phyloP scores from a whole-genome alignment of 2,888 invertebrate genomes.

The Heteromurus nitidus region DNA sequence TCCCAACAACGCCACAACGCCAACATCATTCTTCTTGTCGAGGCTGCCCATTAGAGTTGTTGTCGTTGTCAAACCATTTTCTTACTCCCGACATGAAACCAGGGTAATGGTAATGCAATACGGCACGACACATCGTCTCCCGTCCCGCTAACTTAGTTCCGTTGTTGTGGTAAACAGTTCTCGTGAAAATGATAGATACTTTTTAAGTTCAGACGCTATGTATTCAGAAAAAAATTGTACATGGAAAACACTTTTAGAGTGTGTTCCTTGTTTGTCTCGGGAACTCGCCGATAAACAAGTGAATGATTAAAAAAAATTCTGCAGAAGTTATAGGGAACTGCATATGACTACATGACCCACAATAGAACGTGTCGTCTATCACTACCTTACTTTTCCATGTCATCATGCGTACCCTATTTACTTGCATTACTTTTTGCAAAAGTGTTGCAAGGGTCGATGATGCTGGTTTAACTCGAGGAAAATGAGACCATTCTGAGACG shows the following conservation, averaged over 20 bases:
- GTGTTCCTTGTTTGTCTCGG: no score
- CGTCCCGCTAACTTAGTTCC: not conserved
- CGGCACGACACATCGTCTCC: not conserved
- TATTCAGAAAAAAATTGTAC: not conserved
- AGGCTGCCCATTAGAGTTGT: slow-evolving; percentile 31
- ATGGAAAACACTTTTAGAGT: no score
- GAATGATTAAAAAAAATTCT: not conserved
- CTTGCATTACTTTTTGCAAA: not conserved
- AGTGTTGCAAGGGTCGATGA: slow-evolving; percentile 37
- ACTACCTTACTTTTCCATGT: no score
- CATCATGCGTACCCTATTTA: slow-evolving; percentile 28
- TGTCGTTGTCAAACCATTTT: slow-evolving; percentile 36
- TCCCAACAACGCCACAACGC: not conserved
- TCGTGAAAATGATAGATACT: not conserved
- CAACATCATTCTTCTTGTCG: not conserved
- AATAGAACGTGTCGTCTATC: slow-evolving; percentile 34
- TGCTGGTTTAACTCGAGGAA: slow-evolving; percentile 5
- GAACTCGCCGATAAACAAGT: no score
- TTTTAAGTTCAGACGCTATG: not conserved
- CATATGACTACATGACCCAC: slow-evolving; percentile 6
- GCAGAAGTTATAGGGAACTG: not conserved
- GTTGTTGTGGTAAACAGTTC: no score
- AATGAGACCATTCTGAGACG: slow-evolving; percentile 21
- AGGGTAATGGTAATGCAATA: not conserved
- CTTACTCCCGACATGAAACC: not conserved